phyloP scores from a whole-genome alignment of 2,888 invertebrate genomes.

The Hedychridium roseum region DNA sequence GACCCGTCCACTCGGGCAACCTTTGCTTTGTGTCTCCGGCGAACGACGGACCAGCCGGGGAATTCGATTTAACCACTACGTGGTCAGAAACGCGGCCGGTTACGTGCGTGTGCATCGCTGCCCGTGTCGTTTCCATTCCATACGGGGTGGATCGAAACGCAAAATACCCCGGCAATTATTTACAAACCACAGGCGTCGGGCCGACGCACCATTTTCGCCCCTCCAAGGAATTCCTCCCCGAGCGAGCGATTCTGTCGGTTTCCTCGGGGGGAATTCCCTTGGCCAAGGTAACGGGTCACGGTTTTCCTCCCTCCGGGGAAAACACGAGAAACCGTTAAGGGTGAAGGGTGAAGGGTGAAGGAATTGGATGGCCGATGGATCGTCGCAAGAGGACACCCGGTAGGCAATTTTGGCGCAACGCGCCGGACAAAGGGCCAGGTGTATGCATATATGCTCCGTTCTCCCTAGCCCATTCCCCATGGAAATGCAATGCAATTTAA shows the following conservation, averaged over 20 bases:
- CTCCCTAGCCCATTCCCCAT: constrained; percentile 45
- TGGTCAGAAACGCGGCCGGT: constrained; percentile 26
- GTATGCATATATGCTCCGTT: constrained; percentile 38
- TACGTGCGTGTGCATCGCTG: constrained; percentile 5
- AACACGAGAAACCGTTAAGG: no score
- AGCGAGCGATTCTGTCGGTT: no score
- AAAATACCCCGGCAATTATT: no score
- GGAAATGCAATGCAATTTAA: constrained; percentile 51
- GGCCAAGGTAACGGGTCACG: no score
- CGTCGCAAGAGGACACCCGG: constrained; percentile 33
- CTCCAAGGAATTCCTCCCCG: neutral
- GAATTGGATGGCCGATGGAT: no score
- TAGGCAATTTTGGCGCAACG: constrained; percentile 34
- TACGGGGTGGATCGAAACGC: no score
- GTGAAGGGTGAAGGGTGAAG: no score
- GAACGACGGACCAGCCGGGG: constrained; percentile 44
- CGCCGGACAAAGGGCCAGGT: constrained; percentile 44
- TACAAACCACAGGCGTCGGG: constrained; percentile 7
- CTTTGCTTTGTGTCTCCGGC: constrained; percentile 54
- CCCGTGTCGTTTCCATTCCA: neutral
- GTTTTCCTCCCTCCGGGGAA: no score
- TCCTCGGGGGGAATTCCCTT: no score
- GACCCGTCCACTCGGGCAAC: constrained; percentile 45
- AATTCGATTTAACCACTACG: constrained; percentile 53
- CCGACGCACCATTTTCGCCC: neutral